Conservation (phyloP, 30 jellyfish, hydroid and myxozoan genomes). For the Chrysaora quinquecirrha region DNA sequence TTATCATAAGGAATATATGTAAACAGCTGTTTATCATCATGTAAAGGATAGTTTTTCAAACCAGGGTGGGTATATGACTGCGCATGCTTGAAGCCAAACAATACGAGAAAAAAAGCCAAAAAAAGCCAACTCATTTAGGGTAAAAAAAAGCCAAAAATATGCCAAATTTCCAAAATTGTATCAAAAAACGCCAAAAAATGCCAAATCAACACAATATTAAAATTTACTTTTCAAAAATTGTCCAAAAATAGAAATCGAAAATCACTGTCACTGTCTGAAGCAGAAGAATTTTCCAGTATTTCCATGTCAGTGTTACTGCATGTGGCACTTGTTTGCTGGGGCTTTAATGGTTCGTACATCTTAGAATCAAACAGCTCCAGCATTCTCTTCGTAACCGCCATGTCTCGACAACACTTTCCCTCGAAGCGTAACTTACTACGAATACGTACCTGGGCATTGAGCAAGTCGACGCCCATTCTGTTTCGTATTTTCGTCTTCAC, state of each 20-base stretch:
- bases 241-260: too few relatives aligned
- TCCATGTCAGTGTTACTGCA: conserved; percentile 1
- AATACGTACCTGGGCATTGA: conserved; percentile 50
- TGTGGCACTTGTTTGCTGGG: background rate
- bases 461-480: conserved; percentile 31
- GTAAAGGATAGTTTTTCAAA: too few relatives aligned
- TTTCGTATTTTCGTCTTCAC: conserved; percentile 65
- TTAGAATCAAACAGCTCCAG: conserved; percentile 22
- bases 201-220: background rate
- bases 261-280: background rate
- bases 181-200: background rate
- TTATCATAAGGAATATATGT: too few relatives aligned
- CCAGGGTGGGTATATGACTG: conserved; percentile 39
- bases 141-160: conserved; percentile 1
- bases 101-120: conserved; percentile 31
- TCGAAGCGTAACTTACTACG: conserved; percentile 30
- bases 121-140: conserved; percentile 4
- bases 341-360: conserved; percentile 25
- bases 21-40: too few relatives aligned
- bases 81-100: conserved; percentile 43
- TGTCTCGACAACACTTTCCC: conserved; percentile 66
- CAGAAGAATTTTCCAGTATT: background rate
- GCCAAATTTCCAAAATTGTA: background rate
- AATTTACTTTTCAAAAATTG: background rate
- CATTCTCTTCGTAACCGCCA: conserved; percentile 40